Percentiles rank a stretch among this genome's conserved stretches.
Conservation (phyloP, 2,797 vertebrate species). For the Pithecia hirsuta region DNA sequence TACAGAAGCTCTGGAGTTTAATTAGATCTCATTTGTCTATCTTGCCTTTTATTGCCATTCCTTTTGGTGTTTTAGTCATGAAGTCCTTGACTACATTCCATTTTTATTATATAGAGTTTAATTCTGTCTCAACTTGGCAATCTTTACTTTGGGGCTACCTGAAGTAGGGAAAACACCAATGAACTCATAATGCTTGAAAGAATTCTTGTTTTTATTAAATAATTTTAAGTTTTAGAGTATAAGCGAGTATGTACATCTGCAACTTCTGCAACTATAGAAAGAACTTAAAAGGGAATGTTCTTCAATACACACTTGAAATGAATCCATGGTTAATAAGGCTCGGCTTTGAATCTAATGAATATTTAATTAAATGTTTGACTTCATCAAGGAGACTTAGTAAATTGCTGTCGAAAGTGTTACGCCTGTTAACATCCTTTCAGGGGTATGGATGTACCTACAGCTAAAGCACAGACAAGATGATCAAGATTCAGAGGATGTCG, state of each 20-base stretch:
- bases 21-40: no score
- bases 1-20: no score
- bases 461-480: conserved; percentile 40
- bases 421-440: conserved; percentile 43
- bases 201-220: not conserved
- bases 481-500: conserved; percentile 30
- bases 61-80: no score
- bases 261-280: conserved; percentile 2
- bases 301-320: conserved; percentile 41
- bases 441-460: conserved; percentile 21
- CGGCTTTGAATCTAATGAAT: conserved; percentile 66
- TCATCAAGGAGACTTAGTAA: conserved; percentile 71
- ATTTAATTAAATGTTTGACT: conserved; percentile 72
- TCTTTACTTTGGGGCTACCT: not conserved
- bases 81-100: not conserved
- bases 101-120: not conserved
- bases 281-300: not conserved
- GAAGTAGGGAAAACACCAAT: not conserved
- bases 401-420: conserved; percentile 62
- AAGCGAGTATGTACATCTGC: not conserved
- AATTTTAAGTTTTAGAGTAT: not conserved
- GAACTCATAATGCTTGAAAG: not conserved
- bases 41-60: no score
- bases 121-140: not conserved
- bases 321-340: conserved; percentile 53